Evolutionary conservation across 2,797 vertebrate genomes (phyloP).

Genomic region (Falco biarmicus): DNA sequence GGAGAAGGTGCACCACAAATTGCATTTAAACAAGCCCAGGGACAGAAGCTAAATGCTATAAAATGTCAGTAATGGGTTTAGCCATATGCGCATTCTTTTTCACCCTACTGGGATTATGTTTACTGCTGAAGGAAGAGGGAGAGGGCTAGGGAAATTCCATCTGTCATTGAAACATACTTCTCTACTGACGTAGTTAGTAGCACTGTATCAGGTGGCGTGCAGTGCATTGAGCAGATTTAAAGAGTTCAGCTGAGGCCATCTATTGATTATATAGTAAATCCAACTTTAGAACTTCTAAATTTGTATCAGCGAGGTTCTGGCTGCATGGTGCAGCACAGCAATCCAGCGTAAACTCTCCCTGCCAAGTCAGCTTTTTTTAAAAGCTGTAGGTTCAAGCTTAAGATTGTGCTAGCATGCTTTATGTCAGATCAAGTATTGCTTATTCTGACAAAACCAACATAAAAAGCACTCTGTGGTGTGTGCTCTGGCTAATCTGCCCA

Average conservation of each 20-base stretch:
- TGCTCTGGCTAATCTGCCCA: background rate
- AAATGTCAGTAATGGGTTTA: constrained; percentile 9
- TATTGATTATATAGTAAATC: constrained; percentile 6
- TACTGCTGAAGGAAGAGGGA: background rate
- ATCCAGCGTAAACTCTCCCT: background rate
- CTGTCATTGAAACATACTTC: background rate
- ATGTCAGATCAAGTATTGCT: background rate
- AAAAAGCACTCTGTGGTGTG: background rate
- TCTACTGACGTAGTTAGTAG: background rate
- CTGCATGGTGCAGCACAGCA: background rate
- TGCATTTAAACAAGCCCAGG: constrained; percentile 14
- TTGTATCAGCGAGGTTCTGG: background rate
- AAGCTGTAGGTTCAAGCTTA: background rate
- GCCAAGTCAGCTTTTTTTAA: background rate
- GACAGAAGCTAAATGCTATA: background rate
- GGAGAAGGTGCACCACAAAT: background rate
- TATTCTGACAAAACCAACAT: background rate
- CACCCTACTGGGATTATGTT: background rate
- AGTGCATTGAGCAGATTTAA: background rate
- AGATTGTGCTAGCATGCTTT: background rate
- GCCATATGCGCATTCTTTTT: background rate
- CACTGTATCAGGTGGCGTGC: background rate
- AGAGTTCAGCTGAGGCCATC: constrained; percentile 1
- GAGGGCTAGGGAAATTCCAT: background rate
- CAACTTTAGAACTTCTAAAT: background rate